Evolutionary conservation across 2,113 vertebrate genomes (phyloP).

Genomic region (Dicaeum eximium): DNA sequence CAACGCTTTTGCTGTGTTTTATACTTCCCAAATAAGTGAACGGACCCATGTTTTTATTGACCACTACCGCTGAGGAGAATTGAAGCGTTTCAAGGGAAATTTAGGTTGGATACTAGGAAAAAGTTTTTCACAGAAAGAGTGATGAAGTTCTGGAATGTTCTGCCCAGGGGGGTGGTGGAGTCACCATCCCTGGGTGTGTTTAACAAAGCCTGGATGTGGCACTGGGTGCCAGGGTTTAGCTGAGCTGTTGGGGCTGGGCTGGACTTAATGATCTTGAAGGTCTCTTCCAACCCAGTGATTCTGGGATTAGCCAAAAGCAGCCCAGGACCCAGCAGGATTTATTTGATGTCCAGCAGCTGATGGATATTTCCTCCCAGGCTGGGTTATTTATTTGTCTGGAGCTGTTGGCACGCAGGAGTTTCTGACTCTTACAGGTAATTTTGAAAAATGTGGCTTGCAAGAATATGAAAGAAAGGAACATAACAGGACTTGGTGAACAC

Average conservation of each 20-base stretch:
- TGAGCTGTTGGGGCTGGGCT: too few species aligned
- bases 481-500: neutral
- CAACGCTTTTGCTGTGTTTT: neutral
- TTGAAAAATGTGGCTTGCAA: neutral
- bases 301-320: neutral
- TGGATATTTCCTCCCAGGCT: conserved; percentile 4
- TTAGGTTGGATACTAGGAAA: too few species aligned
- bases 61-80: neutral
- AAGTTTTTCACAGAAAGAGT: too few species aligned
- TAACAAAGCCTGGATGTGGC: too few species aligned
- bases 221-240: too few species aligned
- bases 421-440: conserved; percentile 10
- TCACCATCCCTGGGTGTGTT: too few species aligned
- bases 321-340: neutral
- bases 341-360: conserved; percentile 1
- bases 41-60: neutral
- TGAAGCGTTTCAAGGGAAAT: too few species aligned
- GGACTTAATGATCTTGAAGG: too few species aligned
- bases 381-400: conserved; percentile 43
- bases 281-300: too few species aligned
- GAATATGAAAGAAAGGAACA: neutral
- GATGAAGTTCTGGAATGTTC: too few species aligned
- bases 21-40: neutral
- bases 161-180: too few species aligned
- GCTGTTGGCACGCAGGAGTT: neutral